Conservation (phyloP, 2,797 vertebrate species). For the Mionectes olivaceus region DNA sequence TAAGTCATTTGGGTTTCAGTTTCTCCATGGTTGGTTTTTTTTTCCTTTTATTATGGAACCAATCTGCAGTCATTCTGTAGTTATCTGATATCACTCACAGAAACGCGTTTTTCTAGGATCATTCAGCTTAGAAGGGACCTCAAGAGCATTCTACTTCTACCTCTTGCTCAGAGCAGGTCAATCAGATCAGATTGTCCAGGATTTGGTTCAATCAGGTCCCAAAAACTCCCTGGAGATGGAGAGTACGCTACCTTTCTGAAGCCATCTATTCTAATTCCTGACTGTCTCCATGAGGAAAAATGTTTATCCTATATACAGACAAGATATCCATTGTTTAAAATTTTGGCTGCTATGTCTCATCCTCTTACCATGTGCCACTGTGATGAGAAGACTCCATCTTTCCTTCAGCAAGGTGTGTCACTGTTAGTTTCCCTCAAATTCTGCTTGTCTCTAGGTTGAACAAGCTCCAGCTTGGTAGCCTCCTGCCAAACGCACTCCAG, state of each 20-base stretch:
- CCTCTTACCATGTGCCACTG: neutral
- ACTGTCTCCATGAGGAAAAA: neutral
- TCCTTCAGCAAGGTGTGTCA: neutral
- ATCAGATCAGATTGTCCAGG: neutral
- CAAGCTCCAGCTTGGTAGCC: neutral
- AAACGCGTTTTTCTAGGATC: neutral
- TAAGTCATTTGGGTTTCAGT: neutral
- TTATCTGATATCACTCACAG: neutral
- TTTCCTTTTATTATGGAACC: neutral
- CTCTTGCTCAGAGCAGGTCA: neutral
- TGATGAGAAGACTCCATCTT: neutral
- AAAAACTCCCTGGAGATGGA: neutral
- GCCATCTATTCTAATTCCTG: neutral
- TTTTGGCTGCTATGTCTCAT: accelerated
- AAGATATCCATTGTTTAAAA: neutral
- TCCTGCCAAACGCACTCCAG: neutral
- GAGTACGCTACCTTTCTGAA: neutral
- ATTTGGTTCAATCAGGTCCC: neutral
- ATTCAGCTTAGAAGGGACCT: neutral
- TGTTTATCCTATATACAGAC: neutral
- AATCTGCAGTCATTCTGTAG: neutral
- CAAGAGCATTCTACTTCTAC: neutral
- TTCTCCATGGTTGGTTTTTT: neutral
- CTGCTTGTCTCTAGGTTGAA: neutral
- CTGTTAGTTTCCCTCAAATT: neutral